phyloP scores from a whole-genome alignment of 2,113 vertebrate species.

The Chinchilla lanigera region DNA sequence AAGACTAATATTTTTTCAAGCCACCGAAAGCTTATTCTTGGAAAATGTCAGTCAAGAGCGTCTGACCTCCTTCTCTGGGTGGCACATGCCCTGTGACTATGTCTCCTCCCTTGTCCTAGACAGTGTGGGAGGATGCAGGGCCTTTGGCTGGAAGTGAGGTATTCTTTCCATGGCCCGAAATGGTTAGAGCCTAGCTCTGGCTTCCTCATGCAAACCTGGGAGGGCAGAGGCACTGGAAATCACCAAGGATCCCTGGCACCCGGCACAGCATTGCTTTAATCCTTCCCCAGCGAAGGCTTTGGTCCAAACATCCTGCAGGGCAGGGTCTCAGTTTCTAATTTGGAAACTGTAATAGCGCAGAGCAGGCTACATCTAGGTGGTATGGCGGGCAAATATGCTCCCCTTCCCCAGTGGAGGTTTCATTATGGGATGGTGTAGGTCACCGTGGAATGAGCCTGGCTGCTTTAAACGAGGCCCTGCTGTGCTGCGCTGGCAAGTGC shows the following conservation, averaged over 20 bases:
- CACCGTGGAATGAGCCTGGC: neutral
- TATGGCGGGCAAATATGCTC: too few species aligned
- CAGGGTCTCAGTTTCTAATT: neutral
- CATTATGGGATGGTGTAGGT: conserved; percentile 5
- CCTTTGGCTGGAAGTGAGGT: conserved; percentile 44
- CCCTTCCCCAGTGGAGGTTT: neutral
- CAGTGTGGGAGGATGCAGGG: neutral
- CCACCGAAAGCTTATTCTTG: conserved; percentile 38
- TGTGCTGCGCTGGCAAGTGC: neutral
- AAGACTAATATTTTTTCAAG: conserved; percentile 43
- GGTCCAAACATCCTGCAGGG: neutral
- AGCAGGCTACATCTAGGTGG: neutral
- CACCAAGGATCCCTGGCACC: neutral
- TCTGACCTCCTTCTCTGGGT: neutral
- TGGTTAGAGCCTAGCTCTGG: neutral
- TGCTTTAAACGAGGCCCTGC: conserved; percentile 17
- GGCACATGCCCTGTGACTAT: neutral
- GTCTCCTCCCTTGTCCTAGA: neutral
- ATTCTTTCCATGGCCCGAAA: conserved; percentile 13
- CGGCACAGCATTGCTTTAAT: neutral
- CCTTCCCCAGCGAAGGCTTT: neutral
- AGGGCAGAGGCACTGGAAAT: neutral
- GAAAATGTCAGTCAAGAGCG: conserved; percentile 70
- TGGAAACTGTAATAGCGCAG: neutral
- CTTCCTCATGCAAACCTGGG: neutral